These are phyloP conservation scores for Sinosuthora webbiana DNA, from an alignment of 2,113 vertebrate genomes.

Conservation along the genomic window DNA sequence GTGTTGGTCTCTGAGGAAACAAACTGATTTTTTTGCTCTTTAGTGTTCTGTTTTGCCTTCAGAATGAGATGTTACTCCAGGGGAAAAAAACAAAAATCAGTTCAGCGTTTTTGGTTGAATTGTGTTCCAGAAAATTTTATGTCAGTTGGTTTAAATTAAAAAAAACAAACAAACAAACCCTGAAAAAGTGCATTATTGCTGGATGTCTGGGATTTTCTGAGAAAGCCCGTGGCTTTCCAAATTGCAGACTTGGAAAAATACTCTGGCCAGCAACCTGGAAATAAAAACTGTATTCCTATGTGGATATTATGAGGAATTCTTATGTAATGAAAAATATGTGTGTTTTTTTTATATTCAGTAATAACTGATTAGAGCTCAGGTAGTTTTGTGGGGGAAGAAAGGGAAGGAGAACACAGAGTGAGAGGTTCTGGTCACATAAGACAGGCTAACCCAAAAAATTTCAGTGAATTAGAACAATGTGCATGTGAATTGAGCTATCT, in stretches of 20 bases:
- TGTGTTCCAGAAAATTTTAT: not conserved
- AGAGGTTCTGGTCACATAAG: not conserved
- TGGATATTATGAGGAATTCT: not conserved
- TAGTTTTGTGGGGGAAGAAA: not conserved
- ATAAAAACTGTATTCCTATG: not conserved
- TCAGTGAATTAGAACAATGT: not conserved
- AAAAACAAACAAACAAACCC: not conserved
- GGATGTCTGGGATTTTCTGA: not conserved
- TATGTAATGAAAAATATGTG: not conserved
- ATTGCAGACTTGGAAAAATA: not conserved
- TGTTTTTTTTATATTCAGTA: not conserved
- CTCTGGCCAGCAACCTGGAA: not conserved
- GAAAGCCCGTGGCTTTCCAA: not conserved
- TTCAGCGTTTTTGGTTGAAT: not conserved
- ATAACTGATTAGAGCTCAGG: not conserved
- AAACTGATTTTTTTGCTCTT: not conserved
- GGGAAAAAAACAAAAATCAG: not conserved
- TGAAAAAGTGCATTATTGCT: not conserved
- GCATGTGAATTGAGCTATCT: not conserved
- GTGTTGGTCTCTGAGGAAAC: not conserved
- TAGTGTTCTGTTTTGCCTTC: not conserved
- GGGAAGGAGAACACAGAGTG: not conserved
- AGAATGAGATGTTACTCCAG: not conserved
- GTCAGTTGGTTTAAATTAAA: not conserved
- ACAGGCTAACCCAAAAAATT: not conserved